phyloP scores from a whole-genome alignment of 2,113 vertebrate species.

The Catharus minimus region DNA sequence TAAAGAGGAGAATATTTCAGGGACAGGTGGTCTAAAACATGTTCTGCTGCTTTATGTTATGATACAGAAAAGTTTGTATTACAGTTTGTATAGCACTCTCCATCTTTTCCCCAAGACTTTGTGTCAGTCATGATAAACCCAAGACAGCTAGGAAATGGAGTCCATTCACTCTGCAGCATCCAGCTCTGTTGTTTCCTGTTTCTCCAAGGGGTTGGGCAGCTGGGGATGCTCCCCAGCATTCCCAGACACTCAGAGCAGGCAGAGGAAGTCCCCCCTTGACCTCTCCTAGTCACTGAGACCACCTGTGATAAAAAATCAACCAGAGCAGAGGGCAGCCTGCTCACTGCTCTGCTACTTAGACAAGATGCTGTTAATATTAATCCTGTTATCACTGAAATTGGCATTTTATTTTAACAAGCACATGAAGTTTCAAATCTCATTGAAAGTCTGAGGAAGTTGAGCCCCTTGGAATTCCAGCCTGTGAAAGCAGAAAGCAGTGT shows the following conservation, averaged over 20 bases:
- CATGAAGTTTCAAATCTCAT: neutral
- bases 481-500: neutral
- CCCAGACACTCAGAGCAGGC: neutral
- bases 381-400: neutral
- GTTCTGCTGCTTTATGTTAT: neutral
- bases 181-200: neutral
- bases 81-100: neutral
- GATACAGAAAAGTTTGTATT: neutral
- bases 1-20: slow-evolving; percentile 8
- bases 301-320: neutral
- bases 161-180: neutral
- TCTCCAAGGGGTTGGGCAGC: neutral
- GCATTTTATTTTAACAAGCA: neutral
- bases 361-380: neutral
- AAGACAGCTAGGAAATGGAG: neutral
- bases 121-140: neutral
- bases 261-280: neutral
- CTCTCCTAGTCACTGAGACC: neutral
- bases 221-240: neutral
- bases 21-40: neutral
- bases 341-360: neutral
- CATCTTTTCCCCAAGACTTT: neutral
- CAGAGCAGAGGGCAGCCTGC: neutral
- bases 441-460: neutral
- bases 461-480: neutral